Evolutionary conservation across 2,888 invertebrate genomes (phyloP).

Genomic region (Nezara viridula): DNA sequence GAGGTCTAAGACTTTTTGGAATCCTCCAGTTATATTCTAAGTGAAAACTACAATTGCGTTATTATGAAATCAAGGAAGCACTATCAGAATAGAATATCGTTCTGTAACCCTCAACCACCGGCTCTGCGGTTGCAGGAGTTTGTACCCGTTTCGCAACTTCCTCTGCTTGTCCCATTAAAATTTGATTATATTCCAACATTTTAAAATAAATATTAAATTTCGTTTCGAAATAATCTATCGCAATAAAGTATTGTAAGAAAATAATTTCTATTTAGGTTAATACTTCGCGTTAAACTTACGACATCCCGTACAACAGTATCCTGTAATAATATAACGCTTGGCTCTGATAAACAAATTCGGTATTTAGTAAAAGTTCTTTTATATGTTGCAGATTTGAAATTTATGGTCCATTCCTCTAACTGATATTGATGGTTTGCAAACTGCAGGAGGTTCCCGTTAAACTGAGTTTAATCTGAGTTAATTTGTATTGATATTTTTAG

Average conservation of each 20-base stretch:
- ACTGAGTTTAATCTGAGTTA: no score
- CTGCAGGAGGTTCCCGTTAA: no score
- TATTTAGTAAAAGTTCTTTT: no score
- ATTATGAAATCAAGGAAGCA: conserved; percentile 11
- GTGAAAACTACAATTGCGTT: neutral
- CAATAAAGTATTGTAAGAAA: neutral
- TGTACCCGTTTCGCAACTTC: neutral
- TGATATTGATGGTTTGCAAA: no score
- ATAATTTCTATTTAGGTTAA: neutral
- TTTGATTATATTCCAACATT: neutral
- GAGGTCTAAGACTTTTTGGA: no score
- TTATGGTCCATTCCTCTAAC: no score
- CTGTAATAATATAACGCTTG: neutral
- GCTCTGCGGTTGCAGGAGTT: neutral
- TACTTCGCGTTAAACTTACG: neutral
- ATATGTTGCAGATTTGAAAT: no score
- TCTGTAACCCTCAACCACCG: neutral
- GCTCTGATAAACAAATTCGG: no score
- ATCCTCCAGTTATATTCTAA: no score
- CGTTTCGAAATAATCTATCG: neutral
- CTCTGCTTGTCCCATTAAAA: neutral
- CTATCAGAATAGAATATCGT: neutral
- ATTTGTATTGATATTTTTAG: no score
- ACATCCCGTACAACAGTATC: neutral
- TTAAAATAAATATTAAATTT: neutral